These are phyloP conservation scores for Drosophila truncata DNA, from an alignment of 1,140 invertebrate genomes.

Conservation along the genomic window DNA sequence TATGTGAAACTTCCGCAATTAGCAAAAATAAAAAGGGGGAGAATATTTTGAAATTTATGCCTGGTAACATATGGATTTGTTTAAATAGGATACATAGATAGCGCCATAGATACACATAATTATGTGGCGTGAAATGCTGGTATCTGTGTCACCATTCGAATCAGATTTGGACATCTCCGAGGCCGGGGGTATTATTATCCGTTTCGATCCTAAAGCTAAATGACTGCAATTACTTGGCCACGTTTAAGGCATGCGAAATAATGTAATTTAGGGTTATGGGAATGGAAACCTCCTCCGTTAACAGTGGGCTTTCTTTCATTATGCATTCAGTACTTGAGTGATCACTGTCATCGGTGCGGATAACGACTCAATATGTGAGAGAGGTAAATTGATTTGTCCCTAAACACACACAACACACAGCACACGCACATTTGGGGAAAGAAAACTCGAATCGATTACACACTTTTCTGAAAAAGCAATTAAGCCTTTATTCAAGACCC, in stretches of 20 bases:
- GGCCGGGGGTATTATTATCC: slow-evolving; percentile 18
- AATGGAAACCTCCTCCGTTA: slow-evolving; percentile 11
- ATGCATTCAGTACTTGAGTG: slow-evolving; percentile 41
- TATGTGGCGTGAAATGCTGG: slow-evolving; percentile 12
- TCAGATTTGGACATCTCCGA: slow-evolving; percentile 31
- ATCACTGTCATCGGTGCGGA: slow-evolving; percentile 39
- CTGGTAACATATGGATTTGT: slow-evolving; percentile 37
- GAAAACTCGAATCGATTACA: slow-evolving; percentile 31
- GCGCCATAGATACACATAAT: slow-evolving; percentile 11
- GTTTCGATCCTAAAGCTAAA: slow-evolving; percentile 36
- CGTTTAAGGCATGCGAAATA: slow-evolving; percentile 39
- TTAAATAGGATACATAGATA: slow-evolving; percentile 27
- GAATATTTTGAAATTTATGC: slow-evolving; percentile 39
- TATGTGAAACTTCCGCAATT: slow-evolving; percentile 49
- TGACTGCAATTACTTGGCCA: slow-evolving; percentile 31
- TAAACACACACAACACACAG: slow-evolving; percentile 7
- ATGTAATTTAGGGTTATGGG: slow-evolving; percentile 23
- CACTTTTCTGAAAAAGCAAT: slow-evolving; percentile 48
- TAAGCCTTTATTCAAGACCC: slow-evolving; percentile 43
- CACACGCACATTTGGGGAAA: slow-evolving; percentile 2
- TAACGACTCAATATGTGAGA: slow-evolving; percentile 26
- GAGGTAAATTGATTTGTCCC: slow-evolving; percentile 53
- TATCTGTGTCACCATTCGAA: slow-evolving; percentile 16
- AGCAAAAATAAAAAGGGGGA: slow-evolving; percentile 30
- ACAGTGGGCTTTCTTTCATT: slow-evolving; percentile 44